These are phyloP conservation scores for Sinocyclocheilus anshuiensis DNA, from an alignment of 2,113 vertebrate species.

Conservation along the genomic window DNA sequence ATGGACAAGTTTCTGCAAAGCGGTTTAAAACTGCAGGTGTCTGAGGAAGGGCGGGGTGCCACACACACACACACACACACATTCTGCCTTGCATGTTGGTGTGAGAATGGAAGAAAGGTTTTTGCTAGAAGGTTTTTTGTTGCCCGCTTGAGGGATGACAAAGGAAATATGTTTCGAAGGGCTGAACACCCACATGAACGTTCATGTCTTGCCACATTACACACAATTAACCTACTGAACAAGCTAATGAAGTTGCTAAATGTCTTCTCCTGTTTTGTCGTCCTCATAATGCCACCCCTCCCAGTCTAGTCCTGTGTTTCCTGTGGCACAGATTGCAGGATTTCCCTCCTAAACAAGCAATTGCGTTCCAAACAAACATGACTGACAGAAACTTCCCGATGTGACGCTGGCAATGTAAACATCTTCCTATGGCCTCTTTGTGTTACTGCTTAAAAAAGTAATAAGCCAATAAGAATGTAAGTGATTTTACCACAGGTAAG, in stretches of 20 bases:
- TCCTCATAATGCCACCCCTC: conserved; percentile 26
- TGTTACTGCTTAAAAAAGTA: background rate
- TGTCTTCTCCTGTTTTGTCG: conserved; percentile 37
- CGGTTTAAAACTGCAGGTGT: conserved; percentile 17
- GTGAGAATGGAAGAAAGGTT: conserved; percentile 5
- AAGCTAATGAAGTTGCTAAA: conserved; percentile 4
- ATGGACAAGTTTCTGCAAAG: conserved; percentile 36
- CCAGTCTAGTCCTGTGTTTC: conserved; percentile 62
- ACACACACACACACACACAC: conserved; percentile 6
- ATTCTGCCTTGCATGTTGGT: background rate
- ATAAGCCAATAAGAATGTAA: background rate
- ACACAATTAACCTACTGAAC: conserved; percentile 35
- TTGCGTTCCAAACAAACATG: conserved; percentile 43
- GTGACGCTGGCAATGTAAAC: background rate
- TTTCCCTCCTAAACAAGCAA: conserved; percentile 67
- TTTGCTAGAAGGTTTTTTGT: conserved; percentile 23
- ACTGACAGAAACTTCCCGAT: conserved; percentile 36
- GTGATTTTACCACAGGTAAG: background rate
- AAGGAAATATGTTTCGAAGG: conserved; percentile 13
- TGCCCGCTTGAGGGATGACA: background rate
- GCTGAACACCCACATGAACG: conserved; percentile 9
- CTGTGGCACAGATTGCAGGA: conserved; percentile 70
- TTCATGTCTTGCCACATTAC: conserved; percentile 16
- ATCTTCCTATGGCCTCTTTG: background rate
- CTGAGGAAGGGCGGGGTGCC: conserved; percentile 45